A percentile compares a stretch with the other conserved stretches of the same genome.
These are phyloP conservation scores for Micromesistius poutassou DNA, from an alignment of 2,797 vertebrate genomes.

Conservation along the genomic window DNA sequence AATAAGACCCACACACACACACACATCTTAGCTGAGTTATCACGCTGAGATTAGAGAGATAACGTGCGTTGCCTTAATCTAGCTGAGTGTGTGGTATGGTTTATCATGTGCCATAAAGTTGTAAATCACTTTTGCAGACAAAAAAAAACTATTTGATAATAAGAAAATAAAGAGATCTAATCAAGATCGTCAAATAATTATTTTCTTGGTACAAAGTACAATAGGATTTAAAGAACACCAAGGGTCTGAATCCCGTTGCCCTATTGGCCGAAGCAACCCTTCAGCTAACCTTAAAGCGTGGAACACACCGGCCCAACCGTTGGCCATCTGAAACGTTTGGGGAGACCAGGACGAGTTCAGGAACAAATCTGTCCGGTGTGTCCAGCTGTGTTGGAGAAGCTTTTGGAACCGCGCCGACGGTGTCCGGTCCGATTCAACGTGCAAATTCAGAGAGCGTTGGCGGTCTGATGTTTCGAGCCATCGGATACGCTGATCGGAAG, in stretches of 20 bases:
- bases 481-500: no score
- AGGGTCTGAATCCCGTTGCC: no score
- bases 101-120: slow-evolving; percentile 2
- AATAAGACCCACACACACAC: neutral
- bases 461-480: no score
- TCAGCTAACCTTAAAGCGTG: neutral
- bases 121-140: neutral
- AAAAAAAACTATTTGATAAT: neutral
- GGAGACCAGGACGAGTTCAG: no score
- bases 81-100: slow-evolving; percentile 15
- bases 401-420: no score
- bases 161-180: neutral
- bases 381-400: no score
- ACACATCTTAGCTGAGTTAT: neutral
- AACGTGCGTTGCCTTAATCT: neutral
- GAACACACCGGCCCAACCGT: no score
- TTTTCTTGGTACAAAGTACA: neutral
- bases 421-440: no score
- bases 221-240: neutral
- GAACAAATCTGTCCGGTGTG: no score
- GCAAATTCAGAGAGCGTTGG: no score
- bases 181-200: neutral
- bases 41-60: neutral
- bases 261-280: no score
- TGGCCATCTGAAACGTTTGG: no score